Evolutionary conservation across 2,888 invertebrate genomes (phyloP), one percentile per base, ranked within the genome.

Genomic region (Hirtodrosophila histrioides): DNA sequence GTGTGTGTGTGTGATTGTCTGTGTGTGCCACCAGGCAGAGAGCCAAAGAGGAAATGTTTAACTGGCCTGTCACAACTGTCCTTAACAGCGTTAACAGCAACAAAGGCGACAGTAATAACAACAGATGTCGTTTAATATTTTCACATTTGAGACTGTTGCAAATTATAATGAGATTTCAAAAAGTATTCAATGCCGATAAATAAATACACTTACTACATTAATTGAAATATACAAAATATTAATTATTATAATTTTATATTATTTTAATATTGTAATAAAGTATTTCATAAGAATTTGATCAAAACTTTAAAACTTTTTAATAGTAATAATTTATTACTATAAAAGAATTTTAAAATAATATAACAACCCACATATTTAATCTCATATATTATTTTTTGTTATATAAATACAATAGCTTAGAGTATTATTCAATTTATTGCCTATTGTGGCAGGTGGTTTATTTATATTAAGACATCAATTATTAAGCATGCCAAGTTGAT

Each of bases 31-130:
- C n/a, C 35, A 57, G 31, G 17, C 50, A 60, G 50, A 71, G 57
- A 55, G 43, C 55, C 53, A 78, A 67, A 51, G 46, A 67, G 72
- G 74, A 74, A 68, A 76, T 79, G 76, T 45, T 68, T 49, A 66
- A 75, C 71, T 43, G 31, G 7, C 49, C 58, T 54, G 69, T 60
- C 53, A 31, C 79, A 82, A 70, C 65, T 79, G 83, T 61, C 55
- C 55, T 55, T 33, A 69, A 56, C 49, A 64, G 63, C 29, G 23
- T 55, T 43, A 60, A 53, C 35, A 9, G 29, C 55, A 45, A 58
- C 54, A 58, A 56, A 43, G 5, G 46, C 44, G 24, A 54, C 50
- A 58, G 43, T 29, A 43, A 53, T 39, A 62, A 31, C 44, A 65
- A 40, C 55, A 69, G 43, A 12, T 69, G 58, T 46, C 27, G 35